Base-by-base conservation (phyloP, 37 sponge, comb jelly and placozoan species). In the Haliclona indistincta region DNA sequence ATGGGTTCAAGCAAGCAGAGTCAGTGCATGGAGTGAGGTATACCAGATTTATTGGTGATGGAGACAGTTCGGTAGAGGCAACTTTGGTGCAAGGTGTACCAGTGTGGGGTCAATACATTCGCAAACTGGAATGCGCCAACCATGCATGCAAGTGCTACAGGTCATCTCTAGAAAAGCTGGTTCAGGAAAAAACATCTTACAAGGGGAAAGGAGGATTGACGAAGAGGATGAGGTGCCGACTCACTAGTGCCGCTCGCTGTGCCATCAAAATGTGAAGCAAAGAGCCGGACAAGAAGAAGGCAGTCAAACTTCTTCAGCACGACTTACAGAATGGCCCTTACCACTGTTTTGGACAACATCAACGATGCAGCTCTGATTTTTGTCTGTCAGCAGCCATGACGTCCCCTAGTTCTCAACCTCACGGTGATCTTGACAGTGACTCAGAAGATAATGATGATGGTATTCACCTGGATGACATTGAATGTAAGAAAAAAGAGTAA, bases 81-180 rank as follows among this genome's bases (percentile, higher is more conserved):
- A 75, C 76, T 3, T 41, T 83, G 3, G 8, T 62, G 10, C 35
- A 75, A 34, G 39, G 25, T 52, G 75, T 82, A 19, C 73, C 81
- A 36, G 63, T 8, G 32, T 83, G 73, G 66, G 84, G 77, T 0
- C 30, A 35, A 26, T 66, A 37, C 43, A 66, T 84, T 20, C 42
- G 34, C n/a, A 84, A 84, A 43, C 8, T 67, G 19, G 84, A 84
- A 41, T 84, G 84, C 58, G 70, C 84, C 0, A 84, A 76, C 38
- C 77, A 84, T 45, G 62, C 77, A 15, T 76, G 76, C 32, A 84
- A 84, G 33, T 73, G 75, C 37, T 84, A 76, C 43, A 36, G 71
- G 4, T 35, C 56, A 22, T 13, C 23, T 7, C 71, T 69, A 2
- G 84, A 84, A 30, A 45, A 73, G 20, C 76, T 76, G 11, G 77